Percentiles rank a stretch among this genome's conserved stretches.
phyloP scores from a whole-genome alignment of 2,888 invertebrate species.

The Eledone cirrhosa region DNA sequence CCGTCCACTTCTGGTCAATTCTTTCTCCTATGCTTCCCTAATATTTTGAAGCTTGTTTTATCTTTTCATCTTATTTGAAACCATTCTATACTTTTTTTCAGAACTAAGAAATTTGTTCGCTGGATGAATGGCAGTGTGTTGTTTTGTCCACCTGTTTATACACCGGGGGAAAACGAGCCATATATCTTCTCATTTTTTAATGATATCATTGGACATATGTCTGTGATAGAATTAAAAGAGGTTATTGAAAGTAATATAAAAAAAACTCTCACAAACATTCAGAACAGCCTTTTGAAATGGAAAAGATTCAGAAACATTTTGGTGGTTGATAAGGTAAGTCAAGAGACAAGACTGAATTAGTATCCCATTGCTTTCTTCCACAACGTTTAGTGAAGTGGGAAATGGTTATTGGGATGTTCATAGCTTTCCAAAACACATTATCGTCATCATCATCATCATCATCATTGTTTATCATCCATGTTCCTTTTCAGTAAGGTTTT shows the following conservation, averaged over 20 bases:
- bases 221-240: constrained; percentile 76
- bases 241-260: constrained; percentile 77
- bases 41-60: neutral
- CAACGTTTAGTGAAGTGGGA: no score
- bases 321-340: constrained; percentile 65
- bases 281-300: constrained; percentile 72
- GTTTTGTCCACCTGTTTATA: constrained; percentile 75
- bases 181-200: constrained; percentile 81
- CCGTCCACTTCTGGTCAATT: no score
- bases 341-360: neutral
- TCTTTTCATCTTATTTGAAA: neutral
- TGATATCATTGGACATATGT: constrained; percentile 78
- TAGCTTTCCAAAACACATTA: no score
- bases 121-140: constrained; percentile 88
- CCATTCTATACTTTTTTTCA: constrained; percentile 54
- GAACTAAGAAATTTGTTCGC: constrained; percentile 79
- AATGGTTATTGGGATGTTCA: no score
- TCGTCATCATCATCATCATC: no score
- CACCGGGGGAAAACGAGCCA: constrained; percentile 72
- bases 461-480: no score
- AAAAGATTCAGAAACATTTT: constrained; percentile 65
- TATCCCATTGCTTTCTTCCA: no score
- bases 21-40: no score
- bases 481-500: no score
- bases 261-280: constrained; percentile 75